These are phyloP conservation scores for Linyphia triangularis DNA, from an alignment of 2,888 invertebrate genomes.

Conservation along the genomic window DNA sequence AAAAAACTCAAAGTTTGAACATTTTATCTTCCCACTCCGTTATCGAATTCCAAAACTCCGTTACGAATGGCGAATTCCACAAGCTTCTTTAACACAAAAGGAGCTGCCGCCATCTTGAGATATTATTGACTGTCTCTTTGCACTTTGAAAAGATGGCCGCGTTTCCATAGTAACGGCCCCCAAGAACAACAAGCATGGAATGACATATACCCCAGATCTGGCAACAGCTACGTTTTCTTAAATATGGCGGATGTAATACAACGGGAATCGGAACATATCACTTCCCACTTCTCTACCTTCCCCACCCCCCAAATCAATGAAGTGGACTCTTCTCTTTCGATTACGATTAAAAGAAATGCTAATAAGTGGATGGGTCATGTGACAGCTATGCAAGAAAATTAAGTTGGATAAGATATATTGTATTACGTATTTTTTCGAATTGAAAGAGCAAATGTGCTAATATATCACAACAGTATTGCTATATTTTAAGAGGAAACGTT, in stretches of 20 bases:
- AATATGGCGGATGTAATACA: slow-evolving; percentile 72
- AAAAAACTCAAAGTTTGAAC: no score
- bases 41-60: slow-evolving; percentile 8
- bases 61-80: slow-evolving; percentile 15
- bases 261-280: slow-evolving; percentile 54
- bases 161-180: slow-evolving; percentile 56
- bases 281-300: no score
- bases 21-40: background rate
- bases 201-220: slow-evolving; percentile 63
- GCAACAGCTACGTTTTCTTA: slow-evolving; percentile 70
- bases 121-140: slow-evolving; percentile 74
- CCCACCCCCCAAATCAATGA: background rate
- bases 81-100: slow-evolving; percentile 41
- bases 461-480: no score
- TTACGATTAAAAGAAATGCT: slow-evolving; percentile 3
- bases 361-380: background rate
- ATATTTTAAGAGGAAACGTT: no score
- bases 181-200: slow-evolving; percentile 70
- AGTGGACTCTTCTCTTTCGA: background rate
- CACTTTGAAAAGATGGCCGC: slow-evolving; percentile 66
- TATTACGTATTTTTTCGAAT: no score
- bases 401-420: no score
- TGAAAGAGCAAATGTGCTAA: no score
- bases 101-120: slow-evolving; percentile 72
- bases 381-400: no score